Evolutionary conservation across 1,140 invertebrate genomes (phyloP).

Genomic region (Drosophila leontia): DNA sequence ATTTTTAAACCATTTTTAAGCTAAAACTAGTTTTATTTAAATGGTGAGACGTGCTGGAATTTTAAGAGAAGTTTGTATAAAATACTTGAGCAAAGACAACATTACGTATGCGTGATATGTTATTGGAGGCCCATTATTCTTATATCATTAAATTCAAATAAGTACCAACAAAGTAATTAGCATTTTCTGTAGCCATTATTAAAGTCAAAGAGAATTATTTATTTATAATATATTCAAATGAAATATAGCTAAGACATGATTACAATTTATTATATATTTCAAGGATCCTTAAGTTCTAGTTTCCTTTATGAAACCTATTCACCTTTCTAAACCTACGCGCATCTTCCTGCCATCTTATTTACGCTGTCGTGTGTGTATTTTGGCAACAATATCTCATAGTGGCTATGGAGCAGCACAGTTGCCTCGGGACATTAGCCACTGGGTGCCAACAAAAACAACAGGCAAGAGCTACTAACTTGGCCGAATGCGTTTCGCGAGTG

Average conservation of each 20-base stretch:
- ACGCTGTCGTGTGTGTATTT: constrained; percentile 52
- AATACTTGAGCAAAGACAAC: constrained; percentile 5
- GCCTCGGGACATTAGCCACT: constrained; percentile 47
- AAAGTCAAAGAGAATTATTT: neutral
- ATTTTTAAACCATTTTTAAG: neutral
- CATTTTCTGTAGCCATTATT: neutral
- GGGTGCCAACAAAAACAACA: constrained; percentile 53
- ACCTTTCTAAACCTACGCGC: constrained; percentile 11
- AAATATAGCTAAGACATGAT: neutral
- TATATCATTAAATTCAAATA: neutral
- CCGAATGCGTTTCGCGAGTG: constrained; percentile 66
- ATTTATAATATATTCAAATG: neutral
- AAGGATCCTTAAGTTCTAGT: no score
- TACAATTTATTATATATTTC: neutral
- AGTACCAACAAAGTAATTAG: neutral
- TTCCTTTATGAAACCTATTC: neutral
- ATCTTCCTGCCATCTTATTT: constrained; percentile 26
- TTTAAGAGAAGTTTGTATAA: constrained; percentile 1
- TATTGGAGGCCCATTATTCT: neutral
- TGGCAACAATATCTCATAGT: constrained; percentile 66
- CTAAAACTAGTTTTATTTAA: neutral
- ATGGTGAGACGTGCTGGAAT: neutral
- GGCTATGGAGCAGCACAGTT: constrained; percentile 30
- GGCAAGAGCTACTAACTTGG: constrained; percentile 45
- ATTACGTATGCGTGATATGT: constrained; percentile 20